Evolutionary conservation across 2,797 vertebrate genomes (phyloP).

Genomic region (Cichlasoma orientale): DNA sequence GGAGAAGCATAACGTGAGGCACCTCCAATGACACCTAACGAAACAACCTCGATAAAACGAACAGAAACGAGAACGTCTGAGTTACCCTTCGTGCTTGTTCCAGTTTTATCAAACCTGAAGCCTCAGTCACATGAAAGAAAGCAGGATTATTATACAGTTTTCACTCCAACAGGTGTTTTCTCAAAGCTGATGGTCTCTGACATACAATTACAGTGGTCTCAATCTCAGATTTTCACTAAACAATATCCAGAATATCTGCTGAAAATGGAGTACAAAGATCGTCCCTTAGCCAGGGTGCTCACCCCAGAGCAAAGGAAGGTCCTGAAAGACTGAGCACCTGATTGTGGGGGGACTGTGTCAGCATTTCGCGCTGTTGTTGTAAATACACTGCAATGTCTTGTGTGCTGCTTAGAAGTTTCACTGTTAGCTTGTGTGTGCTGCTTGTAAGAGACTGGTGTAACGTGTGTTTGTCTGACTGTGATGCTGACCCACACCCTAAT

Average conservation of each 20-base stretch:
- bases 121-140: rapidly evolving
- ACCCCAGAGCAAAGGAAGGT: background rate
- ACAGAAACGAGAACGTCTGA: background rate
- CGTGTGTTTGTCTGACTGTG: too few relatives aligned
- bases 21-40: background rate
- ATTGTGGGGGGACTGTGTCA: background rate
- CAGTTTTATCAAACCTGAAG: background rate
- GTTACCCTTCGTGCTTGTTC: background rate
- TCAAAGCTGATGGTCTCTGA: background rate
- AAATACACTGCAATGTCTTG: too few relatives aligned
- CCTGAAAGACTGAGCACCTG: background rate
- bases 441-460: too few relatives aligned
- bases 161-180: background rate
- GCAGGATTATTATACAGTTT: too few relatives aligned
- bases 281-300: background rate
- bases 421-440: too few relatives aligned
- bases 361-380: too few relatives aligned
- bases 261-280: background rate
- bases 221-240: background rate
- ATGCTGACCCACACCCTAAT: too few relatives aligned
- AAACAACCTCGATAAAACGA: background rate
- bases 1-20: background rate
- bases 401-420: too few relatives aligned
- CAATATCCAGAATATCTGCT: background rate
- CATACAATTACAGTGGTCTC: background rate